Evolutionary conservation across 2,113 vertebrate species (phyloP).

Genomic region (Pheucticus melanocephalus): DNA sequence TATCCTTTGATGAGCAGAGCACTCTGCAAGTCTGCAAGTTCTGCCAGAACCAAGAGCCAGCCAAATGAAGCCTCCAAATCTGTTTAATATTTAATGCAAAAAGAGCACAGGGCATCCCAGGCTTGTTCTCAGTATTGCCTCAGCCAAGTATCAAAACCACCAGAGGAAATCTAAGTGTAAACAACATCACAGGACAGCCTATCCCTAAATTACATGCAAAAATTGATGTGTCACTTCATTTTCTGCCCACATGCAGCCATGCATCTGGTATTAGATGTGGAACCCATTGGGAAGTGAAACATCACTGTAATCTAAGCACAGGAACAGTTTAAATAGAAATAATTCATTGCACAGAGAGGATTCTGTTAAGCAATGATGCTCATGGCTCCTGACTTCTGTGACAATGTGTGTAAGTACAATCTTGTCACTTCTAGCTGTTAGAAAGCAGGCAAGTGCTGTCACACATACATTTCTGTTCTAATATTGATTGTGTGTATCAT

Average conservation of each 20-base stretch:
- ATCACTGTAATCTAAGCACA: neutral
- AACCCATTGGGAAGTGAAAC: neutral
- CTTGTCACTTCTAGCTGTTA: neutral
- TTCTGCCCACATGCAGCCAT: neutral
- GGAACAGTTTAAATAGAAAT: neutral
- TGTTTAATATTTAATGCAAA: neutral
- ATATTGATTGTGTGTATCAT: neutral
- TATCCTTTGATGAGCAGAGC: neutral
- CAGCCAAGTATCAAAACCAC: neutral
- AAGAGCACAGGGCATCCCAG: neutral
- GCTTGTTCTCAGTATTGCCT: neutral
- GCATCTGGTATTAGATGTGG: neutral
- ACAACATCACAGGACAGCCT: neutral
- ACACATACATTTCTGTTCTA: neutral
- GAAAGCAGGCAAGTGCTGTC: neutral
- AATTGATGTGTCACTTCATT: neutral
- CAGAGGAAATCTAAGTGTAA: neutral
- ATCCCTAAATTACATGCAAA: neutral
- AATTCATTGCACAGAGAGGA: neutral
- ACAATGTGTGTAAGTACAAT: neutral
- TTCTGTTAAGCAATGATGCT: neutral
- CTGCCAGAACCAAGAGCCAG: neutral
- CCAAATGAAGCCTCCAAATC: neutral
- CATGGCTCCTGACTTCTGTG: neutral
- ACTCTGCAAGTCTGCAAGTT: neutral